phyloP scores from a whole-genome alignment of 2,888 invertebrate genomes.

The Tetheella fluctuosa region DNA sequence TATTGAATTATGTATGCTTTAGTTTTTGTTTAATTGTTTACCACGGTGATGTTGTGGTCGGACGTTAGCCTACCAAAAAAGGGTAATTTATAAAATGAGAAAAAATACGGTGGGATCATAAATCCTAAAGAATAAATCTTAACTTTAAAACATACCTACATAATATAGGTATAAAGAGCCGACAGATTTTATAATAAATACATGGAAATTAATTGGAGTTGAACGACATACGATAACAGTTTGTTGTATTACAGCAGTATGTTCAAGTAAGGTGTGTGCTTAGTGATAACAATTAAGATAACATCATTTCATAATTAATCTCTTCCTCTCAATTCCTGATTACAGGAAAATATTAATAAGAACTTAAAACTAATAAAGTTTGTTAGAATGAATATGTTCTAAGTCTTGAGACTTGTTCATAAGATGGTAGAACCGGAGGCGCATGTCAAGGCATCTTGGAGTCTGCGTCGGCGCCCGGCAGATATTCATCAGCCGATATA shows the following conservation, averaged over 20 bases:
- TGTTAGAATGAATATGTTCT: not conserved
- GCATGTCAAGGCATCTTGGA: constrained; percentile 30
- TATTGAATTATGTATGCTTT: not conserved
- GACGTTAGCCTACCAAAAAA: no score
- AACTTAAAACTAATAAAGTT: not conserved
- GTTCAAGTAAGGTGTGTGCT: not conserved
- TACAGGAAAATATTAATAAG: constrained; percentile 2
- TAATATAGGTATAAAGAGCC: no score
- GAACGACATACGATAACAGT: not conserved
- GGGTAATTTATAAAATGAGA: no score
- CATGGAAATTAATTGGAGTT: not conserved
- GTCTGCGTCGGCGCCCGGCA: constrained; percentile 31
- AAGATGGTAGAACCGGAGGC: constrained; percentile 40
- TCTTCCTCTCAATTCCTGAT: not conserved
- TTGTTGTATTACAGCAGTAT: not conserved
- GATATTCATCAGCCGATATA: constrained; percentile 37
- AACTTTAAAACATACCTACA: no score
- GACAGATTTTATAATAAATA: no score
- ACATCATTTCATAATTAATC: not conserved
- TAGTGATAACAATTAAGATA: constrained; percentile 8
- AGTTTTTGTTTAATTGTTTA: not conserved
- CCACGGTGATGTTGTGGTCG: no score
- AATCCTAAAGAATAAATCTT: no score
- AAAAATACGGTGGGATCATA: no score
- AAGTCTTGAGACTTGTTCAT: constrained; percentile 15